phyloP scores from a whole-genome alignment of 2,888 invertebrate genomes.

The Torymus texanus region DNA sequence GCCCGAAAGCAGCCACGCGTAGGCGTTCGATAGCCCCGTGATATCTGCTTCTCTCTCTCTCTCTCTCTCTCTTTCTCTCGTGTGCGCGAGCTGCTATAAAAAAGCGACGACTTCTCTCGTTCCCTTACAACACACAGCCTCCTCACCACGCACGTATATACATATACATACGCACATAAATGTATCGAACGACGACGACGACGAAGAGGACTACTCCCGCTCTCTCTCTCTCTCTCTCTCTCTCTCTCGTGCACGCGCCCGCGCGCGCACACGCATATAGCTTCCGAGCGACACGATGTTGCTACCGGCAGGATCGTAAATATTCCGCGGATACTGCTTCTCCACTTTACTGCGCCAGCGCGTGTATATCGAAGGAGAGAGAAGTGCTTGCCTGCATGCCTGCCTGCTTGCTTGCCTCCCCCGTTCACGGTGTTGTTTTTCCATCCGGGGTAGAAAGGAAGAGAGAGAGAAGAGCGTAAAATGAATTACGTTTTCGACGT shows the following conservation, averaged over 20 bases:
- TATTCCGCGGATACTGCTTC: constrained; percentile 33
- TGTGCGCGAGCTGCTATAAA: not conserved
- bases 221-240: no score
- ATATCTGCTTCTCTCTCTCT: constrained; percentile 19
- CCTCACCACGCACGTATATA: not conserved
- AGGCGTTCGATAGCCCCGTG: constrained; percentile 46
- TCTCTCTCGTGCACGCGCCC: not conserved
- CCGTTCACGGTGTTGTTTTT: not conserved
- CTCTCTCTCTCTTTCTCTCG: not conserved
- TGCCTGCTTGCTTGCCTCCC: not conserved
- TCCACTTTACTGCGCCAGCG: constrained; percentile 35
- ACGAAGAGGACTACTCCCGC: not conserved
- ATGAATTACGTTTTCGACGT: constrained; percentile 47
- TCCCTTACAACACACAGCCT: constrained; percentile 14
- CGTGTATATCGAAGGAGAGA: no score
- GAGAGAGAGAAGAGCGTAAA: constrained; percentile 27
- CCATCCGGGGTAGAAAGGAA: not conserved
- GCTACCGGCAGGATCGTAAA: constrained; percentile 56
- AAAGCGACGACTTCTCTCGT: constrained; percentile 13
- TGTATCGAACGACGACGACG: constrained; percentile 28
- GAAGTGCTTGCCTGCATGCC: not conserved
- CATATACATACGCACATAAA: constrained; percentile 24
- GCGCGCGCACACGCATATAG: constrained; percentile 15
- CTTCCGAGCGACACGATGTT: constrained; percentile 51
- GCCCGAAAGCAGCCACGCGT: constrained; percentile 16